Base-by-base conservation (phyloP, 2,797 vertebrate genomes). In the Euthynnus affinis region DNA sequence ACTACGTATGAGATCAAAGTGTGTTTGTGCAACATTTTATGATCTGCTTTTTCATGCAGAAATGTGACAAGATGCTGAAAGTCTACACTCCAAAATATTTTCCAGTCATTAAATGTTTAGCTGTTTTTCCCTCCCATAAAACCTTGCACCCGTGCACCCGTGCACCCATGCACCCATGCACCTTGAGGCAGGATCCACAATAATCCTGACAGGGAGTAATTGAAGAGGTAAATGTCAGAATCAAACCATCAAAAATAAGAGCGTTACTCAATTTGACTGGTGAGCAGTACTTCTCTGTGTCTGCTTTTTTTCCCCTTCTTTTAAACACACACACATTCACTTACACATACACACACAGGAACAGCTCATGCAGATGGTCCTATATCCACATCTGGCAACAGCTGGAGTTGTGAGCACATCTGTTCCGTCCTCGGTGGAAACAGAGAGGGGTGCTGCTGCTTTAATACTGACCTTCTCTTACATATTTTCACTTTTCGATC, bases 391-490 rank as follows among this genome's bases (percentile, higher is more conserved):
- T 92, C 89, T 93, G 93, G 93, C 88, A 87, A 81, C 93, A 95
- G 93, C 93, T 94, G 93, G 91, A 89, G 83, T 69, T 48, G 80
- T 77, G 74, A 88, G 83, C 87, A 91, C 94, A 94, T 95, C 94
- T 94, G 92, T 88, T 94, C 80, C 49, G 18, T 92, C 83, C 89
- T 90, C 86, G 87, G 82, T 88, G 84, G 84, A 89, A 84, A 83
- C 64, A 42, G 76, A 80, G 80, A 82, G 76, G 42, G 71, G 61
- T 84, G 76, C 82, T 68, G 74, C 78, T 77, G 87, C 82, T 87
- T 88, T 79, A 82, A 82, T 75, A 63, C 79, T 90, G 88, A 92
- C 88, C 91, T 80, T 89, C 85, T 80, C 70, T 76, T 80, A 74
- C 81, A 86, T 86, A 80, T 86, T 80, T 91, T 82, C 42, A 64